Base-by-base conservation (phyloP, 1,140 invertebrate species). In the Archivesica marissinica region DNA sequence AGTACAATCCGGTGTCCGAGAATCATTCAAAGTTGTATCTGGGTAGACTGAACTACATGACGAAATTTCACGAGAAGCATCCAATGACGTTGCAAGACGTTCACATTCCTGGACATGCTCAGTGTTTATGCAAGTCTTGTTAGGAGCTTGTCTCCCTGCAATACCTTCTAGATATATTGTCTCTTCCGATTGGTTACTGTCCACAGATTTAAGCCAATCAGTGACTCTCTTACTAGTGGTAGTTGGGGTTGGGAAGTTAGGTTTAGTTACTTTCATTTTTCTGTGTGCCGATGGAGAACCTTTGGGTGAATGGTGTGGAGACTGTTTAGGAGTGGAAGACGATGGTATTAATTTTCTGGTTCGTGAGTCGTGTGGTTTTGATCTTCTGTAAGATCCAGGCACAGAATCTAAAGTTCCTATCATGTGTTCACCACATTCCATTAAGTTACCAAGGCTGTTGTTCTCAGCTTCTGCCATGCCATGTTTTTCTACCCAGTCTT, bases 401-500 rank as follows among this genome's bases (percentile, higher is more conserved):
- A 72, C 30, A 59, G 87, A n/a, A 44, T 87, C 82, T 41, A 87
- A 47, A 38, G 70, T 81, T 52, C 86, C 88, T 35, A 76, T 81
- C 9, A 82, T 50, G 61, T 85, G 28, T 44, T 88, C 86, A 44
- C 80, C 82, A 64, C 59, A 68, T 77, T 87, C 79, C 35, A 88
- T 82, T 44, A 86, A 81, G 74, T 68, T 78, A 28, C 86, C 86
- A 28, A 85, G 50, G 77, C 75, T 79, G 25, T 79, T 38, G 30
- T 68, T 66, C 7, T 54, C 61, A 20, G 50, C 35, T 39, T 70
- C 64, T 41, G 68, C n/a, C 52, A 84, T 30, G 83, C 88, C 86
- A 87, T 93, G 92, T 87, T 89, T 92, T 84, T 91, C 88, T 52
- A 93, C 91, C 92, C 92, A 93, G 82, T 92, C 92, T 59, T 87